Evolutionary conservation across 2,888 invertebrate species (phyloP), one percentile per base, ranked within the genome.

Genomic region (Disparrhopalites patrizii): DNA sequence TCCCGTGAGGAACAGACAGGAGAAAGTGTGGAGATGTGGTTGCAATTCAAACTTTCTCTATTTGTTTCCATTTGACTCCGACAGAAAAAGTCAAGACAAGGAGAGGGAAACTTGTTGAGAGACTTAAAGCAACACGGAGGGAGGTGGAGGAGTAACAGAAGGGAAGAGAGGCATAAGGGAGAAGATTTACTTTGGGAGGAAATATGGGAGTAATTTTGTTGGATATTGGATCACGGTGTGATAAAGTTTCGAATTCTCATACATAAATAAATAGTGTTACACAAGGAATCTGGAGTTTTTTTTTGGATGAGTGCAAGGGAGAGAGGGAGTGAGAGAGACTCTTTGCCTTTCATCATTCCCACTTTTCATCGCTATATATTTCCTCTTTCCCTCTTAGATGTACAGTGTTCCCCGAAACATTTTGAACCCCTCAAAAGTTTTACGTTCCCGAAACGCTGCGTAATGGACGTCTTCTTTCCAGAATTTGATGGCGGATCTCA

Each of bases 231-330:
- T 47, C 47, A 47, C 25, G 25, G 23, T 13, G 38, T 23, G 56
- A 56, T 38, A 33, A 56, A 36, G 31, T 56, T 36, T 20, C 36
- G 33, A 33, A 56, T 15, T 23, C 36, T 56, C 56, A 56, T 33
- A 56, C 56, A 38, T 36, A 56, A 56, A 33, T 38, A 56, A 56
- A 56, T 56, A 56, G n/a, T n/a, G n/a, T n/a, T 25, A 56, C 56
- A 56, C 47, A 47, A 47, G 47, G 23, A 47, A 47, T 47, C 47
- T 47, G 47, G 47, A 47, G 47, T 23, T 47, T 20, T 47, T 23
- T 47, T 47, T n/a, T n/a, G n/a, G n/a, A n/a, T n/a, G n/a, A n/a
- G n/a, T 15, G 23, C 3, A 23, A 23, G 15, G 3, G 20, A 18
- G 23, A 4, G 43, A 18, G 43, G n/a, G 43, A 43, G n/a, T 47